Evolutionary conservation across 2,797 vertebrate genomes (phyloP), one percentile per base, ranked within the genome.

Genomic region (Trematomus bernacchii): DNA sequence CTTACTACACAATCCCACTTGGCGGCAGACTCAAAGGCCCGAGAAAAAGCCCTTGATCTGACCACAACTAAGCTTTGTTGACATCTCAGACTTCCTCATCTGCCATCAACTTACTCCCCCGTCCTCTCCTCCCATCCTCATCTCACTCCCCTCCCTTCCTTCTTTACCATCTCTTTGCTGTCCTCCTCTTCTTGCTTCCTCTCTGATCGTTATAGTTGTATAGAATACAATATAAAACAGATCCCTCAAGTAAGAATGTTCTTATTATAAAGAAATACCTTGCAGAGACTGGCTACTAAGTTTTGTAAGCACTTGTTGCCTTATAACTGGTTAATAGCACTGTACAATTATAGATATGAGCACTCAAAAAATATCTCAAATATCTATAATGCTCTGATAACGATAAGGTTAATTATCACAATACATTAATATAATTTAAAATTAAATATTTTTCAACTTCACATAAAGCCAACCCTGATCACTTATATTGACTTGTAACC

Each of bases 41-140:
- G 46, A 70, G 50, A 27, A 0, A 1, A 58, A 63, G 0, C 58
- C 60, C 43, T 85, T 80, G 71, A 85, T 83, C 54, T 30, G 54
- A 80, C 81, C 74, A 81, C 80, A 83, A 54, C 64, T 57, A 44
- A 76, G 69, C 10, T 60, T 42, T 73, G 81, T 68, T 86, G 82
- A 84, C 46, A 48, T 87, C 19, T 68, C 18, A 0, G 13, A 73
- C 79, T 83, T 87, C 89, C 79, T 77, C 86, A 33, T 86, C 71
- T 81, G 72, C 46, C 21, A 61, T 55, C 12, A 0, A 42, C 66
- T 80, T 16, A 64, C 80, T 78, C 82, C 82, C 23, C 46, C 65
- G 27, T 74, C n/a, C 11, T 66, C 42, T 68, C 67, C 72, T 67
- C 78, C 67, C 48, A 53, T 68, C 69, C 19, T 21, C 42, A 30